Evolutionary conservation across 2,797 vertebrate genomes (phyloP).

Genomic region (Chiroxiphia lanceolata): DNA sequence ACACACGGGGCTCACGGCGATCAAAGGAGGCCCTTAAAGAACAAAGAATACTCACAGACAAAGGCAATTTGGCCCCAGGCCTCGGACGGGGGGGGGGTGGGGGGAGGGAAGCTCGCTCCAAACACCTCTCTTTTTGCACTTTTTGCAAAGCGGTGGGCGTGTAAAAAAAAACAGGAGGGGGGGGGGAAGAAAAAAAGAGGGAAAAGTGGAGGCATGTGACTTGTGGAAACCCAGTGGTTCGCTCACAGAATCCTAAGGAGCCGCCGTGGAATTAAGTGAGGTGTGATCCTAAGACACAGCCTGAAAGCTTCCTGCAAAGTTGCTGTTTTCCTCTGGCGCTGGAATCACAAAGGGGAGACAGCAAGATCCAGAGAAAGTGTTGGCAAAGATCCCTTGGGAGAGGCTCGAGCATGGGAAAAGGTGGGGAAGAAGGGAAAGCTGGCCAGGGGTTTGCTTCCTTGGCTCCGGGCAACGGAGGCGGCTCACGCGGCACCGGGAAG

Average conservation of each 20-base stretch:
- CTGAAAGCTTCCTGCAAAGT: background rate
- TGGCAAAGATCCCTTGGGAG: background rate
- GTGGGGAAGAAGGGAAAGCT: background rate
- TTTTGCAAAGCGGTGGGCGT: constrained; percentile 4
- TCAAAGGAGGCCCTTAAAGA: background rate
- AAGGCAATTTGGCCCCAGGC: constrained; percentile 29
- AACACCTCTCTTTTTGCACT: background rate
- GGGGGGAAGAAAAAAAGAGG: background rate
- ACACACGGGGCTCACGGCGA: background rate
- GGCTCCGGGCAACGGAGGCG: background rate
- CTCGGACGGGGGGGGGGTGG: background rate
- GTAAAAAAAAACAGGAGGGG: background rate
- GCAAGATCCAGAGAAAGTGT: background rate
- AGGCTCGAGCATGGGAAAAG: background rate
- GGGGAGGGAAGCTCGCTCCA: constrained; percentile 6
- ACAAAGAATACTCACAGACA: constrained; percentile 32
- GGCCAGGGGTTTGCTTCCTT: background rate
- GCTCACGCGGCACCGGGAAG: background rate
- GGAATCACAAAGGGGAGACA: background rate
- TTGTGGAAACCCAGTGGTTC: background rate
- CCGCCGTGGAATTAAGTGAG: background rate
- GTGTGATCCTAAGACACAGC: background rate
- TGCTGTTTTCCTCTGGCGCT: background rate
- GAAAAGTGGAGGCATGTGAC: constrained; percentile 25
- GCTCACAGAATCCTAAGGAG: background rate